These are phyloP conservation scores for Piaya cayana DNA, from an alignment of 2,113 vertebrate species.

Conservation along the genomic window DNA sequence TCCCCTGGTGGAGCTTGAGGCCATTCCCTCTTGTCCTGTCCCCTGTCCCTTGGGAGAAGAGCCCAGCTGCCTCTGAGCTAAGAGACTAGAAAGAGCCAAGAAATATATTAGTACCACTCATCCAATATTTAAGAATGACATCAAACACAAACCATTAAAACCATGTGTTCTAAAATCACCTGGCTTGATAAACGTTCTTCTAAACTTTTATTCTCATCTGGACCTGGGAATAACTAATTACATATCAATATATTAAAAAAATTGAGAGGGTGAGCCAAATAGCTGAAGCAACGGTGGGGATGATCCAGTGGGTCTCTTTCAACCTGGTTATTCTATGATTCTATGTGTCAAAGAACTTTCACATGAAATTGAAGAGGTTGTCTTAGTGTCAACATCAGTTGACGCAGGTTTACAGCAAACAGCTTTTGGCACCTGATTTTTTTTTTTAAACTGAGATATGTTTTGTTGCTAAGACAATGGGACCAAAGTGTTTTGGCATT, in stretches of 20 bases:
- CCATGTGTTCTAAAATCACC: background rate
- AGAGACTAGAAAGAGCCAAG: too few relatives aligned
- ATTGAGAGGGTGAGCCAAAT: background rate
- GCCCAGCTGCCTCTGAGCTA: too few relatives aligned
- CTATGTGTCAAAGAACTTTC: background rate
- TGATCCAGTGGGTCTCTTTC: too few relatives aligned
- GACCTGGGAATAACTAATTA: background rate
- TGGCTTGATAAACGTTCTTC: background rate
- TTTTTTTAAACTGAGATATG: background rate
- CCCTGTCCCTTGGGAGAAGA: too few relatives aligned
- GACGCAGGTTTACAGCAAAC: background rate
- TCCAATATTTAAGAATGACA: background rate
- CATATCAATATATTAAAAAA: background rate
- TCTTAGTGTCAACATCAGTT: background rate
- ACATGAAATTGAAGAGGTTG: background rate
- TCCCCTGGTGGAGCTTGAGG: too few relatives aligned
- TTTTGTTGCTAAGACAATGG: background rate
- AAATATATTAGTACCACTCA: background rate
- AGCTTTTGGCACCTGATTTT: background rate
- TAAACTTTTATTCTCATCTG: background rate
- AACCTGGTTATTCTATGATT: too few relatives aligned
- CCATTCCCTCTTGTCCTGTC: too few relatives aligned
- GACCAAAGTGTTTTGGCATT: background rate
- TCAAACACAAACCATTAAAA: background rate
- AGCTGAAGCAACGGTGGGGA: background rate